Evolutionary conservation across 2,113 vertebrate species (phyloP).

Genomic region (Podilymbus podiceps): DNA sequence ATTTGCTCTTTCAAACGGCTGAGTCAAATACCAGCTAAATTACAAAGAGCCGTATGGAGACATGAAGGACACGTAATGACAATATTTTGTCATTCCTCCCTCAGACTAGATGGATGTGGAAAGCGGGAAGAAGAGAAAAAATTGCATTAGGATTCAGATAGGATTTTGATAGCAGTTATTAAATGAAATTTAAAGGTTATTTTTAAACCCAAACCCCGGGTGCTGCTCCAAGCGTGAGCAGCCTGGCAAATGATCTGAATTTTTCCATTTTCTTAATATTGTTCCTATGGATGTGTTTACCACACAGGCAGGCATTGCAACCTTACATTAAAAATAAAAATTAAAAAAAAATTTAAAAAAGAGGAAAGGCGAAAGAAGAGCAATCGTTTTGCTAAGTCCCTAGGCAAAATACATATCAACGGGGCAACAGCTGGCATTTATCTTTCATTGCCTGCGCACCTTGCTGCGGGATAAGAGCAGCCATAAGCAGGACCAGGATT

Average conservation of each 20-base stretch:
- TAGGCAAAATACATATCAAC: neutral
- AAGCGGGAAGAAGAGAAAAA: neutral
- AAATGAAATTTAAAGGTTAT: conserved; percentile 48
- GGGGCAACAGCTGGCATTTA: neutral
- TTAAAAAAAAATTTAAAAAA: neutral
- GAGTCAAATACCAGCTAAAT: conserved; percentile 49
- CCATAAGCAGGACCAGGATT: neutral
- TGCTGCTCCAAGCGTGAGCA: conserved; percentile 17
- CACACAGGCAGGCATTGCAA: neutral
- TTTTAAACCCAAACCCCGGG: conserved; percentile 28
- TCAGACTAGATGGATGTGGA: neutral
- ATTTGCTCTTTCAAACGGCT: conserved; percentile 36
- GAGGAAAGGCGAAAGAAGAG: neutral
- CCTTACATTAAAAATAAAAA: neutral
- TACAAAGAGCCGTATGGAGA: neutral
- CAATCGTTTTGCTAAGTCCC: neutral
- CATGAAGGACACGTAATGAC: conserved; percentile 45
- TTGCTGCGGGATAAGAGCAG: neutral
- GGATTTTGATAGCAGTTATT: conserved; percentile 55
- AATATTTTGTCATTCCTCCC: conserved; percentile 46
- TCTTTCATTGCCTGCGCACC: neutral
- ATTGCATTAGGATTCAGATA: conserved; percentile 37
- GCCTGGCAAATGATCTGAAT: neutral
- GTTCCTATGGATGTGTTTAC: conserved; percentile 6
- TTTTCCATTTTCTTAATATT: conserved; percentile 35